Base-by-base conservation (phyloP, 1,140 invertebrate genomes). In the Colletes latitarsis region DNA sequence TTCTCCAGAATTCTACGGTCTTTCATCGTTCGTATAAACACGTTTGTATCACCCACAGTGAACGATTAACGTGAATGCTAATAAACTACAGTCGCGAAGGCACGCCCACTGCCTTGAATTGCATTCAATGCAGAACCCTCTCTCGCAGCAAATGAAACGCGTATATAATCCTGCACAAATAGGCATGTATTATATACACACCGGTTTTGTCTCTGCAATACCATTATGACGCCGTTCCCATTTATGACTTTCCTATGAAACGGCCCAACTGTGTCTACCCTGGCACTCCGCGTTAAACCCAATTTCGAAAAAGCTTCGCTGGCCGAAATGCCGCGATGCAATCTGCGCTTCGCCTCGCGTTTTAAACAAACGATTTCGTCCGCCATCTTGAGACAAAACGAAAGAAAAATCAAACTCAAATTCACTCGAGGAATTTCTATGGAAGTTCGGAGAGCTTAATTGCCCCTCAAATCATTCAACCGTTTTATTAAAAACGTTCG, bases 161-260 rank as follows among this genome's bases (percentile, higher is more conserved):
- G 76, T 21, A 77, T 71, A 49, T 71, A 77, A 60, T 60, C 55
- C 57, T 6, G 14, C 43, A 52, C 57, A 77, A 57, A 77, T 49
- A 77, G 67, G 76, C 30, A 46, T 71, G 76, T 62, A 62, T 71
- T 77, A 77, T 71, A 53, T 70, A 64, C 41, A 68, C 12, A 60
- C 39, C 49, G 46, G 83, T 82, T 82, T 85, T 82, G 83, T 85
- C 83, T 71, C 66, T 10, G 69, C 81, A 71, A 85, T 68, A 80
- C 72, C 81, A 85, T 85, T 85, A 81, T 74, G 52, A 66, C 17
- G 68, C 67, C 82, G 68, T 82, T 85, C 80, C 73, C 76, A 83
- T 85, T 79, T 85, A 64, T 75, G 72, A 85, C 49, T 72, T 46
- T 39, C 41, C 60, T 52, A 76, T 62, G 57, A 77, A 82, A 67